These are phyloP conservation scores for Acromyrmex heyeri DNA, from an alignment of 1,140 invertebrate species.

Conservation along the genomic window DNA sequence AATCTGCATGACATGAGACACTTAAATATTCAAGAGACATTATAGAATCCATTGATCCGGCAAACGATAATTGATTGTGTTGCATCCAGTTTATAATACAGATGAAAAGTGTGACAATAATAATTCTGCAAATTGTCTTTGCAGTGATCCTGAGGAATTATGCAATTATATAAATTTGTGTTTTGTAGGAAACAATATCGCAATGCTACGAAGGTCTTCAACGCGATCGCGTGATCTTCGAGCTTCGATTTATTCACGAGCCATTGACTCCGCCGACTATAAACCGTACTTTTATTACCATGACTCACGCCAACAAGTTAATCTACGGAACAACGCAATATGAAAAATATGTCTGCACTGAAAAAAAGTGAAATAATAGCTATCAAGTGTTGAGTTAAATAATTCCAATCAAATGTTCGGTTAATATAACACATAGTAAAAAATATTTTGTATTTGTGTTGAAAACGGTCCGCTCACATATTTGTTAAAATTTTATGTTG, in stretches of 20 bases:
- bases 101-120: neutral
- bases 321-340: constrained; percentile 40
- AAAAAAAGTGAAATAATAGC: too few species aligned
- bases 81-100: neutral
- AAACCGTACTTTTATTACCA: constrained; percentile 46
- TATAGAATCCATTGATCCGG: neutral
- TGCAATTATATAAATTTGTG: neutral
- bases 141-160: neutral
- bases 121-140: too few species aligned
- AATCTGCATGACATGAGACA: neutral
- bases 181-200: constrained; percentile 20
- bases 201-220: constrained; percentile 26
- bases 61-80: neutral
- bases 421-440: too few species aligned
- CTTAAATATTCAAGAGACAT: constrained; percentile 6
- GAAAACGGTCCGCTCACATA: too few species aligned
- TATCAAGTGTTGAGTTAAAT: too few species aligned
- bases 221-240: constrained; percentile 52
- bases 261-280: constrained; percentile 49
- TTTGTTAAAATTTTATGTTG: too few species aligned
- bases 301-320: constrained; percentile 48
- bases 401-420: too few species aligned
- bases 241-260: constrained; percentile 48
- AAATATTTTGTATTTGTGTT: too few species aligned
- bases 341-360: constrained; percentile 27